Conservation (phyloP, 2,797 vertebrate species). For the Agapornis canus region DNA sequence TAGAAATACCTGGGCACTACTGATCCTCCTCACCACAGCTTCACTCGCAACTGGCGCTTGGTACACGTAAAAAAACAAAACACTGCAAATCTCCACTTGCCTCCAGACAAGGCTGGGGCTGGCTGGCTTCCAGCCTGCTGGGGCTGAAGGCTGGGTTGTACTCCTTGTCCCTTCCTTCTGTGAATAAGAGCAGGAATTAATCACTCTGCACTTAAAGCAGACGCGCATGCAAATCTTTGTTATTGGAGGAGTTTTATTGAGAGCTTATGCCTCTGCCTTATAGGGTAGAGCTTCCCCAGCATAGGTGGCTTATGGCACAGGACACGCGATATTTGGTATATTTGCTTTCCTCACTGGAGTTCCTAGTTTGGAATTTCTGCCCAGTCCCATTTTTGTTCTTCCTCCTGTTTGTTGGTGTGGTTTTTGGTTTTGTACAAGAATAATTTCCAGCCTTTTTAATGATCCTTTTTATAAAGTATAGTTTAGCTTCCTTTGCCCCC, state of each 20-base stretch:
- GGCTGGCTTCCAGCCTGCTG: slow-evolving; percentile 32
- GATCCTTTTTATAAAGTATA: background rate
- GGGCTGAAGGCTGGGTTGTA: background rate
- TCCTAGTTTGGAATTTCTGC: background rate
- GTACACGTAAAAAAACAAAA: slow-evolving; percentile 4
- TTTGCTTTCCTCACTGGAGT: background rate
- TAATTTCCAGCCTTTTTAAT: background rate
- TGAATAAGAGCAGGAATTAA: slow-evolving; percentile 43
- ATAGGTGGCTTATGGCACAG: background rate
- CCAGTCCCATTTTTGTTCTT: background rate
- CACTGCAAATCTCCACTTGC: slow-evolving; percentile 13
- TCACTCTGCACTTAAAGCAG: slow-evolving; percentile 20
- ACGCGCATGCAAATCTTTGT: slow-evolving; percentile 41
- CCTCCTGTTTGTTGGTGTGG: background rate
- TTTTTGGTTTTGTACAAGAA: background rate
- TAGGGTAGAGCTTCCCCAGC: background rate
- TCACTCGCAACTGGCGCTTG: background rate
- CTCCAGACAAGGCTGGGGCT: slow-evolving; percentile 22
- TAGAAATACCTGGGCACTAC: background rate
- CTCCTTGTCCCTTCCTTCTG: slow-evolving; percentile 16
- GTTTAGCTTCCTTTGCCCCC: background rate
- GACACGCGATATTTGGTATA: background rate
- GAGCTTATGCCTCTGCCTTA: background rate
- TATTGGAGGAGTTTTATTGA: slow-evolving; percentile 29
- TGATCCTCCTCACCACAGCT: slow-evolving; percentile 1